Conservation (phyloP, 2,113 vertebrate species). For the Thamnophis sirtalis region DNA sequence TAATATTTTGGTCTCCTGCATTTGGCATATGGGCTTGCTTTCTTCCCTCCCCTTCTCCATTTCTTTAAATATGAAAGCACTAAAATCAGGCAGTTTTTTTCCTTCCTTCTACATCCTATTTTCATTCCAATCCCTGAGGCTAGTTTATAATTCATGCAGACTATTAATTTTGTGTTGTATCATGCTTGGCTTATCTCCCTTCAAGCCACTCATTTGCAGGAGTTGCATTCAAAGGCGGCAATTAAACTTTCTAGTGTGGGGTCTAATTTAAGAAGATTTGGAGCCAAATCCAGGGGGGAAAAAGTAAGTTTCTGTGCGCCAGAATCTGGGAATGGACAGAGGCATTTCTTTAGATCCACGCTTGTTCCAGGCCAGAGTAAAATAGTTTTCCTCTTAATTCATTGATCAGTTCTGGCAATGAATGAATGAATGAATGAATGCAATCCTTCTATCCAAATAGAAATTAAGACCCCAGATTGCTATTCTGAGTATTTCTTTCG, state of each 20-base stretch:
- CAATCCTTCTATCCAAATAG: neutral
- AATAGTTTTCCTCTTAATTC: neutral
- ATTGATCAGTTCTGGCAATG: neutral
- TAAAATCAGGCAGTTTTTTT: slow-evolving; percentile 7
- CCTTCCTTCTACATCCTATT: slow-evolving; percentile 24
- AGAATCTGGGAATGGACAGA: neutral
- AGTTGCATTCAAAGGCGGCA: slow-evolving; percentile 10
- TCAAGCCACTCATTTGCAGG: slow-evolving; percentile 45
- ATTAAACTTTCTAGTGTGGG: neutral
- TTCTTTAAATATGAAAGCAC: slow-evolving; percentile 49
- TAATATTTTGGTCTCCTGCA: neutral
- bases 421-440: neutral
- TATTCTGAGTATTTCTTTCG: neutral
- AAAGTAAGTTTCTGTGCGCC: neutral
- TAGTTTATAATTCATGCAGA: slow-evolving; percentile 41
- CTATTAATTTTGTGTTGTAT: slow-evolving; percentile 42
- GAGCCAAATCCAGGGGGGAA: slow-evolving; percentile 27
- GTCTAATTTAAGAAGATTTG: slow-evolving; percentile 31
- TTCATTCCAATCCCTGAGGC: slow-evolving; percentile 42
- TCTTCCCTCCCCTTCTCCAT: neutral
- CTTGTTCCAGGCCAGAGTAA: neutral
- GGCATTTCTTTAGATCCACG: neutral
- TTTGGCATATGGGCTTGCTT: neutral
- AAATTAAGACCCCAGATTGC: neutral
- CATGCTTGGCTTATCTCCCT: slow-evolving; percentile 38